Evolutionary conservation across 2,888 invertebrate genomes (phyloP).

Genomic region (Eupithecia inturbata): DNA sequence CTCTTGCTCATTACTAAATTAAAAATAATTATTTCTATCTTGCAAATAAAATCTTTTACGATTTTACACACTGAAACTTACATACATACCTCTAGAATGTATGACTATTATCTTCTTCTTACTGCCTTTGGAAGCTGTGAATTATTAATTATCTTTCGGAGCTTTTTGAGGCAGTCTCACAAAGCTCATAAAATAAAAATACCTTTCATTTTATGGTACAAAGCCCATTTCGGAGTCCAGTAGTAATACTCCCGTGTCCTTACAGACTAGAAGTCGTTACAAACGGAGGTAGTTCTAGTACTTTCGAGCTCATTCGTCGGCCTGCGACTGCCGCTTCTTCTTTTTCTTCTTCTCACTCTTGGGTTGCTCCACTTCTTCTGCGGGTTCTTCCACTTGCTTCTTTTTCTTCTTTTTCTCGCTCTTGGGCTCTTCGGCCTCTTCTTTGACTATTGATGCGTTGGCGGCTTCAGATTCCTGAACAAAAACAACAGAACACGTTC

Average conservation of each 20-base stretch:
- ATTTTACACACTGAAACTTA: not conserved
- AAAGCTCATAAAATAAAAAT: constrained; percentile 3
- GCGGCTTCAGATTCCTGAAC: constrained; percentile 69
- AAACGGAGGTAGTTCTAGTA: constrained; percentile 45
- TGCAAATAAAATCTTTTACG: constrained; percentile 1
- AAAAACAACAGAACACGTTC: not conserved
- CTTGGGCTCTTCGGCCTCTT: constrained; percentile 51
- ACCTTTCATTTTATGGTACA: constrained; percentile 6
- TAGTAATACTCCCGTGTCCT: not conserved
- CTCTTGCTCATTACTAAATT: not conserved
- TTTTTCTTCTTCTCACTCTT: constrained; percentile 77
- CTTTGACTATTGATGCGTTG: constrained; percentile 50
- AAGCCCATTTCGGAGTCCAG: not conserved
- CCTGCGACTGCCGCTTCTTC: constrained; percentile 63
- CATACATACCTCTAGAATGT: constrained; percentile 4
- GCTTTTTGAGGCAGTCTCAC: not conserved
- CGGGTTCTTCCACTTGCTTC: constrained; percentile 34
- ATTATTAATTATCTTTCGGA: not conserved
- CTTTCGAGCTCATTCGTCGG: constrained; percentile 56
- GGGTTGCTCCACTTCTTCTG: constrained; percentile 56
- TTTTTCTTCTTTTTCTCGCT: constrained; percentile 75
- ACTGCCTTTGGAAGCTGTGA: not conserved
- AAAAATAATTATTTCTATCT: not conserved
- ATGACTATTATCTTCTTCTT: not conserved
- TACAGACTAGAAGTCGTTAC: constrained; percentile 3